phyloP scores from a whole-genome alignment of 1,140 invertebrate species.

The Cotesia glomerata region DNA sequence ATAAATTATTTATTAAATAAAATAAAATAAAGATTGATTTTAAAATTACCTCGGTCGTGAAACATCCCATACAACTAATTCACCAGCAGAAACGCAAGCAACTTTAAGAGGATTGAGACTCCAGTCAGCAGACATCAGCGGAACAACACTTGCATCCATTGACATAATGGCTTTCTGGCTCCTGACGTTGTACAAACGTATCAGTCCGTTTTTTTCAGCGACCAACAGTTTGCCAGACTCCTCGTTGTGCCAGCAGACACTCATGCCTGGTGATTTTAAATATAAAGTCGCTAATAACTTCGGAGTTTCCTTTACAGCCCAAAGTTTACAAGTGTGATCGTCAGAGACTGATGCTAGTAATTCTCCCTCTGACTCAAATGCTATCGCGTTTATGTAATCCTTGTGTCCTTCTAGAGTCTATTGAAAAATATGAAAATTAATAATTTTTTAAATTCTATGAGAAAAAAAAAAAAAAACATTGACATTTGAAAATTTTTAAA shows the following conservation, averaged over 20 bases:
- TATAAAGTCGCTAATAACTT: constrained; percentile 67
- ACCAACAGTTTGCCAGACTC: constrained; percentile 78
- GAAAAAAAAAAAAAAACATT: too few species aligned
- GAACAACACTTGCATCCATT: constrained; percentile 69
- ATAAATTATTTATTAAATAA: constrained; percentile 2
- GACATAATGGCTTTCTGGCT: constrained; percentile 75
- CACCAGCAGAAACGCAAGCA: constrained; percentile 68
- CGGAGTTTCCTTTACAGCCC: constrained; percentile 66
- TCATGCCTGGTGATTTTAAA: constrained; percentile 73
- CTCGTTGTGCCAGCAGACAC: constrained; percentile 73
- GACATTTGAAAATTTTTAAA: background rate
- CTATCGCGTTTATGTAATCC: constrained; percentile 74
- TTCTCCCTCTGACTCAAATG: constrained; percentile 74
- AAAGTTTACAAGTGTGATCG: constrained; percentile 77
- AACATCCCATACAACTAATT: constrained; percentile 70
- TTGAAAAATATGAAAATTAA: constrained; percentile 34
- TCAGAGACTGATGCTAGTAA: constrained; percentile 77
- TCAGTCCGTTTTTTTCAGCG: constrained; percentile 75
- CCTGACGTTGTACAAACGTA: constrained; percentile 75
- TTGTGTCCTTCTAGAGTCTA: constrained; percentile 71
- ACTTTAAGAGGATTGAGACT: constrained; percentile 70
- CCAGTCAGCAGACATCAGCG: constrained; percentile 76
- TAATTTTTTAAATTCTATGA: too few species aligned
- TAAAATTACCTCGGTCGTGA: constrained; percentile 65
- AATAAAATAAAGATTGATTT: background rate